Base-by-base conservation (phyloP, 92 coral and sea anemone species). In the Scolanthus callimorphus region DNA sequence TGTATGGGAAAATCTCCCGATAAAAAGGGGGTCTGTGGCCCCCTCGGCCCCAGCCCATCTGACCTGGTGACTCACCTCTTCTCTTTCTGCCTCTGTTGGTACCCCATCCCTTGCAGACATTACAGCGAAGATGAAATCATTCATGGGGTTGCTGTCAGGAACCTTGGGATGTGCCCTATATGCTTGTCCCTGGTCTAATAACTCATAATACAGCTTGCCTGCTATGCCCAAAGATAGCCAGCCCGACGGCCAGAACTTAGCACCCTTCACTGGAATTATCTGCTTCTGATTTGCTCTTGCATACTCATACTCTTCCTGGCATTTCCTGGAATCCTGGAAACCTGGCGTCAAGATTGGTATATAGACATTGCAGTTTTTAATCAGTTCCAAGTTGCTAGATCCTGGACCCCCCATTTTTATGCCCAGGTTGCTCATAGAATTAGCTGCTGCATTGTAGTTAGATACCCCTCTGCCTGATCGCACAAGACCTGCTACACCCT, bases 171-270 rank as follows among this genome's bases (percentile, higher is more conserved):
- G 77, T 2, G 77, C 48, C 4, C 53, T 63, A 55, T 85, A 74
- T 8, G 92, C 92, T 27, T 70, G 81, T 21, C 52, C 68, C 3
- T 61, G 50, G 63, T 64, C 74, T 12, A 67, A 34, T 50, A 85
- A 44, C 28, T 64, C 83, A 55, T 85, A 85, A 61, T 80, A 85
- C 38, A 85, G 76, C 58, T 85, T 80, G 8, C 90, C 90, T 4
- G 85, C 85, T 17, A 84, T 84, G 26, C 88, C 85, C 0, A 84
- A 29, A 17, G 90, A 74, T 9, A 84, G 65, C 85, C 90, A 84
- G n/a, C 85, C 81, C 57, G 76, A 51, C 8, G 85, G 90, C 49
- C 76, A 77, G 50, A 67, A 84, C 22, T 70, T 75, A 15, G 71
- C 76, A 8, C 92, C 92, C 27, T 80, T 85, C 31, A 85, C 92